Base-by-base conservation (phyloP, 2,113 vertebrate genomes). In the Oenanthe oenanthe region DNA sequence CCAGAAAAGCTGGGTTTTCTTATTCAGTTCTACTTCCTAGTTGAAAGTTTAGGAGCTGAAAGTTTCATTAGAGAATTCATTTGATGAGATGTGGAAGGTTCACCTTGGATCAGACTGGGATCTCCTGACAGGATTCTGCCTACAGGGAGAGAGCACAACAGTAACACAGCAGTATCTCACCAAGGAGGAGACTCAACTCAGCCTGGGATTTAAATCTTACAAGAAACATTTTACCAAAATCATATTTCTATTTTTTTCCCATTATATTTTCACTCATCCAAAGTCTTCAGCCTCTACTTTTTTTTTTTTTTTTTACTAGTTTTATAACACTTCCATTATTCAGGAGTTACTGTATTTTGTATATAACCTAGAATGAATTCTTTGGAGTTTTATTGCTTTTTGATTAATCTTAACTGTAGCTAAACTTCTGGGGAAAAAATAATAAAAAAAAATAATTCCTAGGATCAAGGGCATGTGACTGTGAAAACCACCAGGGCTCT, bases 361-460 rank as follows among this genome's bases (percentile, higher is more conserved):
- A 7, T 20, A 14, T 31, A 70, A 57, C 10, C 19, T 21, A n/a
- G 3, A 29, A 57, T 7, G 16, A 7, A 6, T 63, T 63, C 12
- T 78, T 73, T 42, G 17, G 21, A 54, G 15, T 76, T 72, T 20
- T 17, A 34, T 20, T 47, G 6, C 36, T 79, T 47, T 56, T 80
- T 45, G 12, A 32, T 17, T 7, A 73, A 50, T 29, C 13, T 66
- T 48, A 62, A 66, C 13, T n/a, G 15, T 20, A 70, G 19, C 6
- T 77, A 80, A 77, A 61, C 4, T 12, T 58, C 8, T 7, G 3
- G 2, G 2, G 0, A 2, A 12, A 38, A 60, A 3, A 22, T 43
- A 4, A 4, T 10, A 45, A 45, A 45, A 45, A 45, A 45, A 43
- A 42, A 53, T 29, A 56, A 26, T 20, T 38, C 13, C 19, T n/a